A percentile compares a stretch with the other conserved stretches of the same genome.
Conservation (phyloP, 2,113 vertebrate species). For the Bothrops jararaca region DNA sequence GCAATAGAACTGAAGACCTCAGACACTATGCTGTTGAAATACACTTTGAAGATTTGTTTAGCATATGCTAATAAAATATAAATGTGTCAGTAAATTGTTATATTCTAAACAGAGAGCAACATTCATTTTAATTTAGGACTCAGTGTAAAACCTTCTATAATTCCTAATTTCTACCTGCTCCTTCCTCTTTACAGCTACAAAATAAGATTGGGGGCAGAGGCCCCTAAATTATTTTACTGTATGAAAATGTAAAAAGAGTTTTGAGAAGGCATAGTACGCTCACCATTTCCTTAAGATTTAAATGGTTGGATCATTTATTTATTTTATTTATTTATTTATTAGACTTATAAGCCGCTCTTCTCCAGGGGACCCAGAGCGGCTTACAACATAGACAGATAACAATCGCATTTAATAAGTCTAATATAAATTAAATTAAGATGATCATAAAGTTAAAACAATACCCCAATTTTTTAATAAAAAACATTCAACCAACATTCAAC, state of each 20-base stretch:
- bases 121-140: neutral
- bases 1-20: neutral
- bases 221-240: neutral
- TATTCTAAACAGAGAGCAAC: neutral
- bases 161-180: neutral
- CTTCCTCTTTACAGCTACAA: neutral
- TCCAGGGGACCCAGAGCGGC: no score
- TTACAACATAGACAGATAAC: no score
- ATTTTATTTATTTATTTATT: no score
- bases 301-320: neutral
- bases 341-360: no score
- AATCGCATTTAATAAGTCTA: no score
- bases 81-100: neutral
- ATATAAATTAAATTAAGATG: no score
- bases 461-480: no score
- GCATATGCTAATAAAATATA: neutral
- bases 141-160: neutral
- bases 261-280: neutral
- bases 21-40: neutral
- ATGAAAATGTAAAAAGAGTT: neutral
- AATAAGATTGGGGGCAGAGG: neutral
- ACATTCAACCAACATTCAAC: no score
- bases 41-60: neutral
- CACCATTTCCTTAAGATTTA: neutral
- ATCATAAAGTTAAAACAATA: no score